Base-by-base conservation (phyloP, 2,888 invertebrate species). In the Chymomyza caudatula region DNA sequence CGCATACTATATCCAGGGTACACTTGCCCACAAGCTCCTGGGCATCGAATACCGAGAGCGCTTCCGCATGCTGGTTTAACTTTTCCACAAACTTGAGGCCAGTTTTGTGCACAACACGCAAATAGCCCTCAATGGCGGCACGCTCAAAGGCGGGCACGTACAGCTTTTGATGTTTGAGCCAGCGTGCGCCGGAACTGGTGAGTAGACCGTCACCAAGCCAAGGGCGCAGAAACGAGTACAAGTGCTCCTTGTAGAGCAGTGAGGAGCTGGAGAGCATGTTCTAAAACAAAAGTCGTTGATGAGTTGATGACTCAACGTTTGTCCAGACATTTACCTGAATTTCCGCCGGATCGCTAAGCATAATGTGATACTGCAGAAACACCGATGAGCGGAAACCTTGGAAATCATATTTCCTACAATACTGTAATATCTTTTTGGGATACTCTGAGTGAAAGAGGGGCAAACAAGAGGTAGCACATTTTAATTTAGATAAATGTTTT, bases 161-260 rank as follows among this genome's bases (percentile, higher is more conserved):
- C 37, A 92, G 81, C 86, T 91, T 92, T 61, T 92, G 89, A 69
- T 91, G 91, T 29, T 90, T 89, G n/a, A 89, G 82, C 92, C 92
- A 92, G 71, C 91, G 91, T 23, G 89, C 86, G 29, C 87, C 82
- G 61, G 86, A 88, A 42, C 91, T 90, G 15, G 91, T 92, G 4
- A 92, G 80, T 1, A 92, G 86, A 4, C 92, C 92, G 43, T 90
- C 87, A 8, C 91, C 92, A 22, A 92, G 84, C 92, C 92, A 92
- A 5, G 90, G 89, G 4, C 80, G 81, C 1, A 92, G 66, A 58
- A 88, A 89, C 1, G 89, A 79, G 70, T 92, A 92, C 5, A 88
- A 72, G n/a, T 76, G 69, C 22, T 91, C 89, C 78, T 93, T 93
- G 57, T 90, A 90, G 11, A 92, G 88, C 66, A 91, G 87, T 57